A percentile compares a stretch with the other conserved stretches of the same genome.
Evolutionary conservation across 2,888 invertebrate species (phyloP).

Genomic region (Brenthis ino): DNA sequence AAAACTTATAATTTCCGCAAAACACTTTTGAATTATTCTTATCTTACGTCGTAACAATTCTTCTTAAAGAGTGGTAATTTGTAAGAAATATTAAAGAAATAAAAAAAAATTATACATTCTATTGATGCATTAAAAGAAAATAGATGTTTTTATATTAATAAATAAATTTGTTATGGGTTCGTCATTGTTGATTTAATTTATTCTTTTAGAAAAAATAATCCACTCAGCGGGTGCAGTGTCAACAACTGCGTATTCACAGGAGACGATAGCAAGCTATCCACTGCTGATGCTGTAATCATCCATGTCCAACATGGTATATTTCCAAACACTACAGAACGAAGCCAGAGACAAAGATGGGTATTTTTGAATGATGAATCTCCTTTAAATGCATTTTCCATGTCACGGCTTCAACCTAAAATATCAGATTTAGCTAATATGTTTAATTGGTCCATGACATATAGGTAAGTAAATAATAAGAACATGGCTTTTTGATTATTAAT

Average conservation of each 20-base stretch:
- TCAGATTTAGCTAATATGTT: slow-evolving; percentile 82
- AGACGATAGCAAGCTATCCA: slow-evolving; percentile 63
- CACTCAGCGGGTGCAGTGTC: slow-evolving; percentile 83
- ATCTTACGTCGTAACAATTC: no score
- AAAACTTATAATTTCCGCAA: no score
- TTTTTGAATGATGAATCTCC: slow-evolving; percentile 88
- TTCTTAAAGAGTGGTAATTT: no score
- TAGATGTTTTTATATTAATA: not conserved
- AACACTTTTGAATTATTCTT: no score
- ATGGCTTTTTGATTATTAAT: not conserved
- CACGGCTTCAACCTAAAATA: slow-evolving; percentile 54
- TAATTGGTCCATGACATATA: slow-evolving; percentile 88
- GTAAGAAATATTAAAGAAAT: no score
- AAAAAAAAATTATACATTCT: no score
- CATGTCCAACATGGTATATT: slow-evolving; percentile 75
- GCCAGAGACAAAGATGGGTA: slow-evolving; percentile 84
- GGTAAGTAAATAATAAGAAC: slow-evolving; percentile 56
- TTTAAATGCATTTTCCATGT: slow-evolving; percentile 77
- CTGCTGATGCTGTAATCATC: slow-evolving; percentile 84
- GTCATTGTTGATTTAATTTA: not conserved
- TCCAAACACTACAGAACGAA: slow-evolving; percentile 51
- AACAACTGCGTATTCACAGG: slow-evolving; percentile 84
- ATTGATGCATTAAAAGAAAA: no score
- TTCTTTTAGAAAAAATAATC: slow-evolving; percentile 66
- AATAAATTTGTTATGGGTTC: not conserved